Percentiles rank a stretch among this genome's conserved stretches.
Conservation (phyloP, 2,113 vertebrate species). For the Epinephelus lanceolatus region DNA sequence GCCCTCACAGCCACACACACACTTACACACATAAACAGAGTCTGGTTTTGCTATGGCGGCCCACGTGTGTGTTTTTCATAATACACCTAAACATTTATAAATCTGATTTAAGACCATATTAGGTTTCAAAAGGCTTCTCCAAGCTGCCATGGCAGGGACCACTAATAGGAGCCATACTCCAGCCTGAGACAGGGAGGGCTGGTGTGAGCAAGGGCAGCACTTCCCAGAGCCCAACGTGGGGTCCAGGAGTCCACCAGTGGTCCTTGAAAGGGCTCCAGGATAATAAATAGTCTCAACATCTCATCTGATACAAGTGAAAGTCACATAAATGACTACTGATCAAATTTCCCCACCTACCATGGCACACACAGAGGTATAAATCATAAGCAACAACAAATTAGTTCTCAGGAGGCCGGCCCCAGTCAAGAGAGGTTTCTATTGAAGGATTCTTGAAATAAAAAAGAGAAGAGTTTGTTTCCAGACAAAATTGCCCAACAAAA, state of each 20-base stretch:
- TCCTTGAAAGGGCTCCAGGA: slow-evolving; percentile 35
- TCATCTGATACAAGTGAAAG: slow-evolving; percentile 27
- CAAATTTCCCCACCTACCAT: slow-evolving; percentile 12
- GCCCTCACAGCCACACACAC: slow-evolving; percentile 35
- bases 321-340: slow-evolving; percentile 30
- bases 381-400: slow-evolving; percentile 30
- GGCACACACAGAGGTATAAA: slow-evolving; percentile 10
- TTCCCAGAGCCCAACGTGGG: slow-evolving; percentile 35
- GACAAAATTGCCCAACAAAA: neutral
- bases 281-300: slow-evolving; percentile 38
- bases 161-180: slow-evolving; percentile 86
- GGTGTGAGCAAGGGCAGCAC: slow-evolving; percentile 6
- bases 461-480: neutral
- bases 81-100: slow-evolving; percentile 89
- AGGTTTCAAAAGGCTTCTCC: slow-evolving; percentile 86
- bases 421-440: slow-evolving; percentile 6
- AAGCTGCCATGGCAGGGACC: slow-evolving; percentile 71
- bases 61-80: slow-evolving; percentile 85
- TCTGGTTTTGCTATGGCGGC: slow-evolving; percentile 45
- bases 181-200: slow-evolving; percentile 53
- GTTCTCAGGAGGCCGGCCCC: slow-evolving; percentile 1
- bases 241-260: slow-evolving; percentile 35
- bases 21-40: slow-evolving; percentile 54
- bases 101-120: slow-evolving; percentile 88
- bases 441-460: slow-evolving; percentile 16